Conservation (phyloP, 2,113 vertebrate species). For the Dicaeum eximium region DNA sequence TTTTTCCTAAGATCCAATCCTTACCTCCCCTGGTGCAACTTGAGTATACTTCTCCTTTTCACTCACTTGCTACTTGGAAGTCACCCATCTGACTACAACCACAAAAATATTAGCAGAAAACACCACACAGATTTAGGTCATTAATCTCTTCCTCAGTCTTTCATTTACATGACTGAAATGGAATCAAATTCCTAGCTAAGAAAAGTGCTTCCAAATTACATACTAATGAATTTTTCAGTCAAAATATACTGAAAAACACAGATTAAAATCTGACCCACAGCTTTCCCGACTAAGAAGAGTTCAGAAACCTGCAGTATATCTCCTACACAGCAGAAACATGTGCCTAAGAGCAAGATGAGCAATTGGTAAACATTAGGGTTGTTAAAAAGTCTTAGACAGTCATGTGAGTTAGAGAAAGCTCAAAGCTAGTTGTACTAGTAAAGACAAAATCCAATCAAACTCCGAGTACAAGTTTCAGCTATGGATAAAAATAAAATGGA, state of each 20-base stretch:
- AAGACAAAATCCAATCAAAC: not conserved
- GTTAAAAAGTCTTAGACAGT: not conserved
- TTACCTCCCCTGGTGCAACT: not conserved
- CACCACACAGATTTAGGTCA: not conserved
- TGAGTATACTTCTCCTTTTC: not conserved
- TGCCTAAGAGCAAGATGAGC: not conserved
- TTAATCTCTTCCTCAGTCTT: not conserved
- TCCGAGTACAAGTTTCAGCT: not conserved
- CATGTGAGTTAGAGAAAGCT: not conserved
- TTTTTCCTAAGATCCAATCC: not conserved
- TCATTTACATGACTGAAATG: not conserved
- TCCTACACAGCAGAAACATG: not conserved
- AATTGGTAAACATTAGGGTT: not conserved
- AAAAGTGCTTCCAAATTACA: not conserved
- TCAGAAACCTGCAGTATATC: not conserved
- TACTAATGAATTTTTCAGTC: not conserved
- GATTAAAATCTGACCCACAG: not conserved
- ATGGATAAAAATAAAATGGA: not conserved
- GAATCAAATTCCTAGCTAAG: not conserved
- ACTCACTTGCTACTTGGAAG: not conserved
- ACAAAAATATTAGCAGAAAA: not conserved
- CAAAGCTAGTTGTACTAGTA: not conserved
- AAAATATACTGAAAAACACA: not conserved
- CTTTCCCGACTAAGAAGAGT: not conserved
- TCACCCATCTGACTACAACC: not conserved